Evolutionary conservation across 1,140 invertebrate species (phyloP).

Genomic region (Nephotettix cincticeps): DNA sequence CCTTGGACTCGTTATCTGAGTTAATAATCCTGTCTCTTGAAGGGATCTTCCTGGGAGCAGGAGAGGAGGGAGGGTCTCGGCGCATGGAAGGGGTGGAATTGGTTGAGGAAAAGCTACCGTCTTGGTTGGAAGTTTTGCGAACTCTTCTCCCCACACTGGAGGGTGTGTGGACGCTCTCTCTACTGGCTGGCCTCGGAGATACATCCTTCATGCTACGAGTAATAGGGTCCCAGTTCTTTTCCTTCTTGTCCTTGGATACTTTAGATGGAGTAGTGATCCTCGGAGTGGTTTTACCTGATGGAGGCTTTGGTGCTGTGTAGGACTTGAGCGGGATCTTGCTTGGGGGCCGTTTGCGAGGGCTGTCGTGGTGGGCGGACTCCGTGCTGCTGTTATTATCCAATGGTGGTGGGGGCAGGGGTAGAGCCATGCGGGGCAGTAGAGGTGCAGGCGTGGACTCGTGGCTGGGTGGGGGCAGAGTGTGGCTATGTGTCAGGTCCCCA

Average conservation of each 20-base stretch:
- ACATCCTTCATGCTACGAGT: constrained; percentile 22
- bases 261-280: background rate
- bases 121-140: constrained; percentile 16
- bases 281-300: constrained; percentile 44
- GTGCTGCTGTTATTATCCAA: constrained; percentile 58
- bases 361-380: constrained; percentile 61
- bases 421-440: constrained; percentile 33
- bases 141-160: constrained; percentile 40
- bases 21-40: constrained; percentile 43
- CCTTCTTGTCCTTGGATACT: background rate
- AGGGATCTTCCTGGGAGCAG: constrained; percentile 31
- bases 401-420: constrained; percentile 46
- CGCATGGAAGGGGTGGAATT: constrained; percentile 44
- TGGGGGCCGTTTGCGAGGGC: constrained; percentile 57
- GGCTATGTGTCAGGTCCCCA: constrained; percentile 49
- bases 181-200: constrained; percentile 42
- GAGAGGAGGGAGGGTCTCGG: constrained; percentile 13
- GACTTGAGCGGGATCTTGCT: constrained; percentile 68
- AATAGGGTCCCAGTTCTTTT: constrained; percentile 13
- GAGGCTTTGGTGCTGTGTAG: constrained; percentile 57
- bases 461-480: constrained; percentile 41
- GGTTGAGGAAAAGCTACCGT: constrained; percentile 30
- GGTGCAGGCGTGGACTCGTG: constrained; percentile 28
- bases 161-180: constrained; percentile 48
- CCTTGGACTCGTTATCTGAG: constrained; percentile 56